These are phyloP conservation scores for Gymnoscopelus microlampas DNA, from an alignment of 2,797 vertebrate species.

Conservation along the genomic window DNA sequence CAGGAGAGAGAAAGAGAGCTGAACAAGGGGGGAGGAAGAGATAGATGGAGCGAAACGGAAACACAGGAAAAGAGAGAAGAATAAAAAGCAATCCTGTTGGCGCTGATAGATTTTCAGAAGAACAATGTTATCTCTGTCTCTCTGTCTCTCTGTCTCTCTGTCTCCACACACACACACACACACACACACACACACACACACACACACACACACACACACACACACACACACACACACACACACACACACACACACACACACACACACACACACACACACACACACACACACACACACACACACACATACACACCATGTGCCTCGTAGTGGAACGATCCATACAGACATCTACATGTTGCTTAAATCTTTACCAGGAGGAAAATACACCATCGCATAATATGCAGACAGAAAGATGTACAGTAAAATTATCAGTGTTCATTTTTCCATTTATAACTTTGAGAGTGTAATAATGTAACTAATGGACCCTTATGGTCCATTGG, in stretches of 20 bases:
- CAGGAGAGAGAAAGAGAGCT: not conserved
- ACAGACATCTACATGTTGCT: no score
- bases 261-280: constrained; percentile 13
- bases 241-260: constrained; percentile 5
- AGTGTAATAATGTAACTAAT: no score
- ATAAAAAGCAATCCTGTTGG: constrained; percentile 76
- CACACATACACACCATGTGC: constrained; percentile 38
- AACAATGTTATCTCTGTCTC: constrained; percentile 78
- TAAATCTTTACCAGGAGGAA: no score
- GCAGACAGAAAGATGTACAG: no score
- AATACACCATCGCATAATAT: no score
- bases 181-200: constrained; percentile 37
- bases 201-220: constrained; percentile 29
- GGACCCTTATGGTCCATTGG: no score
- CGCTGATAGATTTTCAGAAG: constrained; percentile 77
- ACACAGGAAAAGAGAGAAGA: constrained; percentile 56
- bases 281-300: constrained; percentile 14
- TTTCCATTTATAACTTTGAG: no score
- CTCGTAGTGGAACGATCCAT: not conserved
- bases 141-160: constrained; percentile 12
- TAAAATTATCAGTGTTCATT: no score
- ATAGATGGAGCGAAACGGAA: constrained; percentile 32
- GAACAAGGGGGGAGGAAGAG: constrained; percentile 56
- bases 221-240: not conserved
- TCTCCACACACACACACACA: constrained; percentile 39